phyloP scores from a whole-genome alignment of 2,888 invertebrate species.

The Doris montereyensis region DNA sequence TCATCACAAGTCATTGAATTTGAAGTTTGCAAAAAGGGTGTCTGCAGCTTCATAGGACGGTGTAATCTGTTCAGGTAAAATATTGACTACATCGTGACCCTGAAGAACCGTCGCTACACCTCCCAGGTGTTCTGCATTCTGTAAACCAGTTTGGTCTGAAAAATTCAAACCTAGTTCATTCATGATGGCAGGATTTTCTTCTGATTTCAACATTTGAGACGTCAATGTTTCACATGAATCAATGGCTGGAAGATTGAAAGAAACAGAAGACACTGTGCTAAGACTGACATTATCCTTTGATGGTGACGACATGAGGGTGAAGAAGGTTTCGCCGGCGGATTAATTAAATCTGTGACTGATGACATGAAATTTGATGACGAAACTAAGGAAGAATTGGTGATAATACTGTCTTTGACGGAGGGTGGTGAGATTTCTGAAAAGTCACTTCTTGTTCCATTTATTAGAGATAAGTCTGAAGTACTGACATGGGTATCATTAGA shows the following conservation, averaged over 20 bases:
- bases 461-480: not conserved
- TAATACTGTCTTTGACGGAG: not conserved
- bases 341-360: constrained; percentile 14
- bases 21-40: not conserved
- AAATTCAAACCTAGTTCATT: constrained; percentile 24
- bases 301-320: not conserved
- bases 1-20: not conserved
- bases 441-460: constrained; percentile 30
- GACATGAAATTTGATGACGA: constrained; percentile 17
- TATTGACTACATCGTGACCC: constrained; percentile 8
- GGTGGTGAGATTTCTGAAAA: not conserved
- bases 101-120: constrained; percentile 20
- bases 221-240: not conserved
- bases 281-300: constrained; percentile 16
- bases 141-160: constrained; percentile 6
- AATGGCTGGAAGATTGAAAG: not conserved
- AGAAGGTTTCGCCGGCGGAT: not conserved
- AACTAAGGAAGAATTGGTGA: not conserved
- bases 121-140: not conserved
- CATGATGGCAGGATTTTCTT: constrained; percentile 16
- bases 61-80: constrained; percentile 12
- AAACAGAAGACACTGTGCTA: not conserved
- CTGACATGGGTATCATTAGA: not conserved
- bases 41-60: not conserved
- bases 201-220: constrained; percentile 14